phyloP scores from a whole-genome alignment of 2,113 vertebrate genomes.

The Notothenia rossii region DNA sequence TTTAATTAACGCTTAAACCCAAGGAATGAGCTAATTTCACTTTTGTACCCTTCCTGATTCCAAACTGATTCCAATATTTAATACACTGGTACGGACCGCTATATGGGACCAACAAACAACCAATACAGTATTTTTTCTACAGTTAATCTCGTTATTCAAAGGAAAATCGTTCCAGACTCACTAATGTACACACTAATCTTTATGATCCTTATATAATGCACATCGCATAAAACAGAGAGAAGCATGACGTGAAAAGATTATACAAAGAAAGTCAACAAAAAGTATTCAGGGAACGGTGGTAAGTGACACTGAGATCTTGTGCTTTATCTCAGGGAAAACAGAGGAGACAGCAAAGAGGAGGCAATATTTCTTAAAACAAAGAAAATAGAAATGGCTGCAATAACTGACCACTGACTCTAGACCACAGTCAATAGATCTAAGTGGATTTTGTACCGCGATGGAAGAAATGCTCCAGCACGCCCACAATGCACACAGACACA shows the following conservation, averaged over 20 bases:
- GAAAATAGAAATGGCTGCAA: conserved; percentile 78
- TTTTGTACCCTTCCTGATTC: not conserved
- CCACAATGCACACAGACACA: conserved; percentile 44
- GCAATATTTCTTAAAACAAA: conserved; percentile 61
- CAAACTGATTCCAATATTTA: not conserved
- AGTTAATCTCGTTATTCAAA: not conserved
- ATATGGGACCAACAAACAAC: not conserved
- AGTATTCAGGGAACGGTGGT: conserved; percentile 32
- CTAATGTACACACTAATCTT: not conserved
- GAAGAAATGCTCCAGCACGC: conserved; percentile 64
- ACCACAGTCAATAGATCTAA: conserved; percentile 83
- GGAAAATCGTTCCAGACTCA: not conserved
- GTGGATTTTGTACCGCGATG: conserved; percentile 72
- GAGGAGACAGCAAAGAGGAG: conserved; percentile 57
- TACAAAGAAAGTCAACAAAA: conserved; percentile 8
- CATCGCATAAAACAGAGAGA: conserved; percentile 7
- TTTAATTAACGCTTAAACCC: not conserved
- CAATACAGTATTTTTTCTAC: not conserved
- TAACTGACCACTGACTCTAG: conserved; percentile 81
- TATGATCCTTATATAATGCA: conserved; percentile 2
- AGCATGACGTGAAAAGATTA: not conserved
- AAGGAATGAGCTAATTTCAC: not conserved
- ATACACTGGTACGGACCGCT: not conserved
- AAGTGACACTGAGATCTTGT: conserved; percentile 41
- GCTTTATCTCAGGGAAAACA: conserved; percentile 45